Evolutionary conservation across 2,797 vertebrate genomes (phyloP).

Genomic region (Stomatorhinus walkeri): DNA sequence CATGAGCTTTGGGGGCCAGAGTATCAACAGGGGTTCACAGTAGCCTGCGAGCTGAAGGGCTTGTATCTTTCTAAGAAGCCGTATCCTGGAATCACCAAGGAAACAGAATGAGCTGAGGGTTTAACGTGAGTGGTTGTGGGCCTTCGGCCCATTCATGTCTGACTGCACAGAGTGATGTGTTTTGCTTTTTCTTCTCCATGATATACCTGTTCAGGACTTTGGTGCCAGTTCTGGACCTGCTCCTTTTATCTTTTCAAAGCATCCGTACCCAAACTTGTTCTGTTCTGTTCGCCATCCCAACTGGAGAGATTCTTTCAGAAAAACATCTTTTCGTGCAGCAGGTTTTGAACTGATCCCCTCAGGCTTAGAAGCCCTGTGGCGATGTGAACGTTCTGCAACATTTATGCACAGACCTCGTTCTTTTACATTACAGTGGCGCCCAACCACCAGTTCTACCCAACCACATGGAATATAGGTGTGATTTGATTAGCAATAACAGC

Average conservation of each 20-base stretch:
- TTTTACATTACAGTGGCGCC: background rate
- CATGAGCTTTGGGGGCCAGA: background rate
- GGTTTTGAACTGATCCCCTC: background rate
- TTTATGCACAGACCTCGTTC: background rate
- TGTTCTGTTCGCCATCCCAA: background rate
- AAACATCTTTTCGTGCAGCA: background rate
- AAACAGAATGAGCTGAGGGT: background rate
- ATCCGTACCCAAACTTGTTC: background rate
- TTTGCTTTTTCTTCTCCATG: background rate
- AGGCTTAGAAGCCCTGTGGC: background rate
- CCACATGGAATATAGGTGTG: background rate
- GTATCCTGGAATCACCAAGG: background rate
- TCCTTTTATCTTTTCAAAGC: conserved; percentile 5
- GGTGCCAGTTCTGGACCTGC: background rate
- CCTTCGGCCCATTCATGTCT: background rate
- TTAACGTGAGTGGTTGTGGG: background rate
- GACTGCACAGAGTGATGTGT: background rate
- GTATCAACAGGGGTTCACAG: background rate
- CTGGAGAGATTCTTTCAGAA: background rate
- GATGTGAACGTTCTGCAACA: background rate
- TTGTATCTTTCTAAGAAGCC: background rate
- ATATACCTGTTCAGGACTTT: background rate
- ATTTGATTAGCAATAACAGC: background rate
- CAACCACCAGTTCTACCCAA: background rate
- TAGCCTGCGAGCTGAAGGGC: background rate